Evolutionary conservation across 2,797 vertebrate species (phyloP).

Genomic region (Rhabdophis nuchalis): DNA sequence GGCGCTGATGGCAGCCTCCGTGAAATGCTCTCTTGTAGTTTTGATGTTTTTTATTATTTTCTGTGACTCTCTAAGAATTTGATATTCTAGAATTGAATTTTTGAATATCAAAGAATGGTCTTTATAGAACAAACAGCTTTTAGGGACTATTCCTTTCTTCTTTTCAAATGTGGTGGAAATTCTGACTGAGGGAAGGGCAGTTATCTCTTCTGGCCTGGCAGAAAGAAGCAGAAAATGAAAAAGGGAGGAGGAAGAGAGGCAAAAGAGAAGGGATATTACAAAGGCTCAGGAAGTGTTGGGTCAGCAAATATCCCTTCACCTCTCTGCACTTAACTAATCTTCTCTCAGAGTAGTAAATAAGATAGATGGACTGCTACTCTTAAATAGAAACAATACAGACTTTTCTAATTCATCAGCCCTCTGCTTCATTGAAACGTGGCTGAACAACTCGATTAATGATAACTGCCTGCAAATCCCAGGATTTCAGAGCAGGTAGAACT

Average conservation of each 20-base stretch:
- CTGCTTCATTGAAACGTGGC: not conserved
- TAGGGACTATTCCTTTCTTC: not conserved
- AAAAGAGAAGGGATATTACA: not conserved
- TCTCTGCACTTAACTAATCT: not conserved
- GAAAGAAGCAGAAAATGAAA: not conserved
- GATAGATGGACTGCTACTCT: not conserved
- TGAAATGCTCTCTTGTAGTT: not conserved
- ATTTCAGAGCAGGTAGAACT: not conserved
- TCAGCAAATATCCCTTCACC: not conserved
- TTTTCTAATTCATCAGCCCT: not conserved
- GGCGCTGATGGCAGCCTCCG: not conserved
- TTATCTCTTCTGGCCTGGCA: not conserved
- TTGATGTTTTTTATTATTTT: not conserved
- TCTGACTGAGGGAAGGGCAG: not conserved
- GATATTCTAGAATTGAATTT: not conserved
- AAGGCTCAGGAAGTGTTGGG: not conserved
- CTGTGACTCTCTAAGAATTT: not conserved
- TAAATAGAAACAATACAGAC: not conserved
- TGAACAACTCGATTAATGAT: not conserved
- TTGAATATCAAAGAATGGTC: not conserved
- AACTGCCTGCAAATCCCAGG: not conserved
- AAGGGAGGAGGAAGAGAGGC: not conserved
- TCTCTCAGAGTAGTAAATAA: not conserved
- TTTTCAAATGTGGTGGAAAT: not conserved
- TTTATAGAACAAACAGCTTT: not conserved